Conservation (phyloP, 2,113 vertebrate species). For the Paraplagusia blochii region DNA sequence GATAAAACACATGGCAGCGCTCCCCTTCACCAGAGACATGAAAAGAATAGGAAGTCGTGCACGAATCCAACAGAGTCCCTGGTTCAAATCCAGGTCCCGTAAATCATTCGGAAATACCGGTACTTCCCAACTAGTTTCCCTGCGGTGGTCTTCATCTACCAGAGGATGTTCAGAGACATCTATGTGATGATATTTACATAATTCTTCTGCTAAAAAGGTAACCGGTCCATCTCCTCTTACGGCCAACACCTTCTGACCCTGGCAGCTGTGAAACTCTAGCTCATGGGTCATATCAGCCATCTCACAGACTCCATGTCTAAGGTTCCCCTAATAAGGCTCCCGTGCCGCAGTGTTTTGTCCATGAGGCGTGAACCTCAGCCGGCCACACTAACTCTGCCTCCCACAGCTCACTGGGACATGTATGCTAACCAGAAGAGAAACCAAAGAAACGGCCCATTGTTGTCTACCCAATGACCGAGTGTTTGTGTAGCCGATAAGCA, state of each 20-base stretch:
- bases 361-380: slow-evolving; percentile 30
- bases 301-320: slow-evolving; percentile 31
- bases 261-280: slow-evolving; percentile 58
- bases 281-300: slow-evolving; percentile 23
- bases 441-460: slow-evolving; percentile 60
- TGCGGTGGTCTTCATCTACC: slow-evolving; percentile 16
- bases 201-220: slow-evolving; percentile 47
- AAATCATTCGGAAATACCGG: slow-evolving; percentile 31
- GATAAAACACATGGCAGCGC: slow-evolving; percentile 40
- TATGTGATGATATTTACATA: slow-evolving; percentile 2
- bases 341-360: slow-evolving; percentile 21
- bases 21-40: slow-evolving; percentile 40
- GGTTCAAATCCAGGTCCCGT: slow-evolving; percentile 27
- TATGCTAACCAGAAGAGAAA: slow-evolving; percentile 20
- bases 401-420: slow-evolving; percentile 42
- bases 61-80: slow-evolving; percentile 22
- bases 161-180: slow-evolving; percentile 24
- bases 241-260: slow-evolving; percentile 40
- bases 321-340: slow-evolving; percentile 29
- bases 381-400: slow-evolving; percentile 9
- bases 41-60: slow-evolving; percentile 31
- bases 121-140: slow-evolving; percentile 14
- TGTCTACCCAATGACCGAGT: slow-evolving; percentile 34
- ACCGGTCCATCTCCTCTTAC: slow-evolving; percentile 56
- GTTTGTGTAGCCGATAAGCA: slow-evolving; percentile 52